A percentile compares a stretch with the other conserved stretches of the same genome.
Conservation (phyloP, 2,797 vertebrate genomes). For the Rhodeus uyekii region DNA sequence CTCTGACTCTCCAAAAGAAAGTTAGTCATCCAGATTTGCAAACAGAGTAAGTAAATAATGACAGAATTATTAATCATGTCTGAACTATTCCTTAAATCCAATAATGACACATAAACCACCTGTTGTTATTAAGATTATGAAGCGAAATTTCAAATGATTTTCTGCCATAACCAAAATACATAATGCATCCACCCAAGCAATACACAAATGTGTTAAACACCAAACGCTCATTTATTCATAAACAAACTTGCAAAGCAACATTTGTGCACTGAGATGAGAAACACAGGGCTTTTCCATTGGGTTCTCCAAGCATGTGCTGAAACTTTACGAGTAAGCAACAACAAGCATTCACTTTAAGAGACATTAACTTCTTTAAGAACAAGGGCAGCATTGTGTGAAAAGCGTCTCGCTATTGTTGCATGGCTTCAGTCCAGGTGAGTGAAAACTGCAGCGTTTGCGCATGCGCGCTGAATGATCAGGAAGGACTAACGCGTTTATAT, state of each 20-base stretch:
- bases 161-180: not conserved
- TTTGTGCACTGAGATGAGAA: no score
- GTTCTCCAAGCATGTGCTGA: not conserved
- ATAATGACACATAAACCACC: slow-evolving; percentile 3
- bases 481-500: slow-evolving; percentile 43
- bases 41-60: not conserved
- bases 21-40: not conserved
- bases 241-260: not conserved
- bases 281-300: not conserved
- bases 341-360: not conserved
- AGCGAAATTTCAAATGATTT: not conserved
- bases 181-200: not conserved
- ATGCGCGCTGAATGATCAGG: slow-evolving; percentile 50
- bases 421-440: slow-evolving; percentile 49
- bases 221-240: not conserved
- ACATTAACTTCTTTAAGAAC: not conserved
- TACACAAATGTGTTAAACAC: not conserved
- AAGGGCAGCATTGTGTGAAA: slow-evolving; percentile 65
- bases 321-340: not conserved
- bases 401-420: slow-evolving; percentile 68
- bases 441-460: slow-evolving; percentile 35
- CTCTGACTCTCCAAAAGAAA: not conserved
- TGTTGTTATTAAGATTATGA: slow-evolving; percentile 14
- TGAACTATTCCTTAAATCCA: not conserved
- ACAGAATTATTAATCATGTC: not conserved